phyloP scores from a whole-genome alignment of 2,888 invertebrate genomes.

The Ectemnius continuus region DNA sequence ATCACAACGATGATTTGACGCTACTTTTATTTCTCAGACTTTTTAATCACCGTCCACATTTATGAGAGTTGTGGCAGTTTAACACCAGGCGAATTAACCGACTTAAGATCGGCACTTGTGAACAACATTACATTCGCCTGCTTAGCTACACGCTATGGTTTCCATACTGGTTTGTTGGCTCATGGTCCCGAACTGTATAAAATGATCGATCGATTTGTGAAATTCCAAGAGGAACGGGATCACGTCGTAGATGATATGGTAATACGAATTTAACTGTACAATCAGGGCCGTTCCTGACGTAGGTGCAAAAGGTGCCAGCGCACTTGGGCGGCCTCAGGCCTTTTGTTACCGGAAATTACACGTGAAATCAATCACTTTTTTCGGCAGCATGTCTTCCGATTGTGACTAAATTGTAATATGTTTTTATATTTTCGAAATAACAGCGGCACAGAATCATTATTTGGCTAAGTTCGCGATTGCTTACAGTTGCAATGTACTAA shows the following conservation, averaged over 20 bases:
- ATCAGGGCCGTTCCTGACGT: no score
- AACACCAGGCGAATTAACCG: slow-evolving; percentile 94
- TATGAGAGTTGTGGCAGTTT: slow-evolving; percentile 86
- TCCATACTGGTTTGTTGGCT: slow-evolving; percentile 86
- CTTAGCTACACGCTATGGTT: slow-evolving; percentile 89
- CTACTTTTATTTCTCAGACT: slow-evolving; percentile 80
- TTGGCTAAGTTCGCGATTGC: no score
- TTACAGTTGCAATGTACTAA: no score
- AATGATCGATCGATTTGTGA: slow-evolving; percentile 82
- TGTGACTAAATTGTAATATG: no score
- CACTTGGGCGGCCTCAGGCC: no score
- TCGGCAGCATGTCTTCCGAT: no score
- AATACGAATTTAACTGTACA: slow-evolving; percentile 28
- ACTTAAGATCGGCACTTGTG: slow-evolving; percentile 95
- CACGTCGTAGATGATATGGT: slow-evolving; percentile 85
- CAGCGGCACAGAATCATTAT: no score
- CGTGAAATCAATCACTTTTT: no score
- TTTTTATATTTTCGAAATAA: no score
- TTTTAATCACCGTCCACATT: slow-evolving; percentile 91
- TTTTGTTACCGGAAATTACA: no score
- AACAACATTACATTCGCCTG: slow-evolving; percentile 98
- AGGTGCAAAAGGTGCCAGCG: no score
- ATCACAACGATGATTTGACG: background rate
- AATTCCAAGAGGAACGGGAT: slow-evolving; percentile 82
- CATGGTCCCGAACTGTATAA: slow-evolving; percentile 80